These are phyloP conservation scores for Lagenorhynchus albirostris DNA, from an alignment of 2,113 vertebrate species.

Conservation along the genomic window DNA sequence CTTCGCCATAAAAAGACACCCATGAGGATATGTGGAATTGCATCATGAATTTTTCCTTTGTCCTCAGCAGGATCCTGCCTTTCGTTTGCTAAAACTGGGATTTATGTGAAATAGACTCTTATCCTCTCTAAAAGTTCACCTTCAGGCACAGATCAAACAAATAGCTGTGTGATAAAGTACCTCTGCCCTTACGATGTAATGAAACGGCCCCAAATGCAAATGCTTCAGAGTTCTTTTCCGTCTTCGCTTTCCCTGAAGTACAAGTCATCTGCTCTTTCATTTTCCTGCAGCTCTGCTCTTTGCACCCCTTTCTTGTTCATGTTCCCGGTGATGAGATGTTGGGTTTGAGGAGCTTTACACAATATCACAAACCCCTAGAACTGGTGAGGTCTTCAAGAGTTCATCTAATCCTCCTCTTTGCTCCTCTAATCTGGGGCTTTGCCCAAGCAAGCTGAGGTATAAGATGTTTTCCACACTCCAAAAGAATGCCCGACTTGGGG, in stretches of 20 bases:
- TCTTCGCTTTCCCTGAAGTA: background rate
- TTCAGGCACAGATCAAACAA: conserved; percentile 11
- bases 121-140: conserved; percentile 34
- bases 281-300: conserved; percentile 22
- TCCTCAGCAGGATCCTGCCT: conserved; percentile 55
- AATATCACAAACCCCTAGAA: background rate
- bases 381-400: background rate
- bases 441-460: background rate
- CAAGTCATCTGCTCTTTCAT: background rate
- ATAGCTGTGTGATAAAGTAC: background rate
- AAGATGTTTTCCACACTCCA: background rate
- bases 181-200: background rate
- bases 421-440: background rate
- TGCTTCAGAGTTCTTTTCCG: background rate
- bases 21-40: conserved; percentile 55
- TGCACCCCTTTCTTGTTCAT: background rate
- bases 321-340: background rate
- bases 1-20: conserved; percentile 52
- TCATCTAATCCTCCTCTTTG: background rate
- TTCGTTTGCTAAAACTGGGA: conserved; percentile 52
- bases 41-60: conserved; percentile 68
- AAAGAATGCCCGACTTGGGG: background rate
- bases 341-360: background rate
- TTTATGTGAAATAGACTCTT: conserved; percentile 47
- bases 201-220: background rate